Evolutionary conservation across 2,888 invertebrate genomes (phyloP).

Genomic region (Amiota mariae): DNA sequence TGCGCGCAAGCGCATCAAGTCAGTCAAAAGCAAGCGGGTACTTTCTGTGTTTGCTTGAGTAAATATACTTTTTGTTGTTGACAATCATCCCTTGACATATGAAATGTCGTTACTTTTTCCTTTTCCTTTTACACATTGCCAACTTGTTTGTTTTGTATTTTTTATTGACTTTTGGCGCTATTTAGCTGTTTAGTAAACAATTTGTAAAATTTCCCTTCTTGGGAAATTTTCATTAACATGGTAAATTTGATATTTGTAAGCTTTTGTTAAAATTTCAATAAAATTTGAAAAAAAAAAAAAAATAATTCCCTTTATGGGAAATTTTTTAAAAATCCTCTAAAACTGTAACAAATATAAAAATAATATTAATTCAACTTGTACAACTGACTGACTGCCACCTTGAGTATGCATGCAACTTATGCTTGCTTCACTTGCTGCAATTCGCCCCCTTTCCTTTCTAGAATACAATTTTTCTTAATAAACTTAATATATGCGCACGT

Average conservation of each 20-base stretch:
- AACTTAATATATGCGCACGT: conserved; percentile 49
- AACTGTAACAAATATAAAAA: background rate
- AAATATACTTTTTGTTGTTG: conserved; percentile 25
- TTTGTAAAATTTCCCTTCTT: background rate
- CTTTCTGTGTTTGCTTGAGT: conserved; percentile 25
- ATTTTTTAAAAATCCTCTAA: too few relatives aligned
- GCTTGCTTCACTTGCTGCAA: conserved; percentile 15
- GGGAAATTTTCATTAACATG: conserved; percentile 1
- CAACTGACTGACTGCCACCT: conserved; percentile 13
- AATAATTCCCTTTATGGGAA: too few relatives aligned
- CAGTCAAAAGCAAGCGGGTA: conserved; percentile 23
- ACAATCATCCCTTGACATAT: conserved; percentile 46
- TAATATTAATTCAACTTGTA: conserved; percentile 6
- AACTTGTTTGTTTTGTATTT: conserved; percentile 10
- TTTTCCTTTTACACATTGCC: conserved; percentile 24
- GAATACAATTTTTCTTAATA: background rate
- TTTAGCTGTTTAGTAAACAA: background rate
- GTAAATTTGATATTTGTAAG: too few relatives aligned
- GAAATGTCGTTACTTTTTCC: conserved; percentile 60
- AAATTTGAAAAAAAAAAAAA: too few relatives aligned
- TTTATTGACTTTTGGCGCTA: conserved; percentile 19
- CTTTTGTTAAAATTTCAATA: too few relatives aligned
- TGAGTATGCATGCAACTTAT: background rate
- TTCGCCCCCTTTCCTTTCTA: background rate
- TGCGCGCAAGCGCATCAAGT: conserved; percentile 44